Percentiles rank a stretch among this genome's conserved stretches.
Evolutionary conservation across 2,113 vertebrate species (phyloP).

Genomic region (Rafetus swinhoei): DNA sequence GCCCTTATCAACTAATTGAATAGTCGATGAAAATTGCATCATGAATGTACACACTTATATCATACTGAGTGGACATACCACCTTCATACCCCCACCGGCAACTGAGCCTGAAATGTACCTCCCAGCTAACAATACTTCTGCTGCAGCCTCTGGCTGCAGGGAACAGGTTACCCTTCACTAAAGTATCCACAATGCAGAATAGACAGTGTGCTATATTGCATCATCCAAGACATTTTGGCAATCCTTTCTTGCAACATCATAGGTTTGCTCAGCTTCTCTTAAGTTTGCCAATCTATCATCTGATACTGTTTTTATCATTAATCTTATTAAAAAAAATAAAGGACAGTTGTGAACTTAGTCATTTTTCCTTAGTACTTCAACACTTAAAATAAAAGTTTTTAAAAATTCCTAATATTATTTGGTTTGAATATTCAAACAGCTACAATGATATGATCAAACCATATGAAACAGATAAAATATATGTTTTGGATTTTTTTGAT

Average conservation of each 20-base stretch:
- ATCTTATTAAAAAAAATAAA: not conserved
- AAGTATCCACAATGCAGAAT: not conserved
- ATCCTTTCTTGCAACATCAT: not conserved
- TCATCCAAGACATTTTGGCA: not conserved
- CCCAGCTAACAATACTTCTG: not conserved
- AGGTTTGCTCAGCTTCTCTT: not conserved
- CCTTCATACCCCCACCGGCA: not conserved
- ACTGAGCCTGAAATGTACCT: constrained; percentile 35
- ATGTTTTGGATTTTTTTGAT: not conserved
- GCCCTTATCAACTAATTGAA: too few species aligned
- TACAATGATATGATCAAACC: not conserved
- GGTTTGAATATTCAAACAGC: not conserved
- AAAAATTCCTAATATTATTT: not conserved
- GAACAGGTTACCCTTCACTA: not conserved
- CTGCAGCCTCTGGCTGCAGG: not conserved
- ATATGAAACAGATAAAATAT: not conserved
- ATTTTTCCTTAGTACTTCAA: not conserved
- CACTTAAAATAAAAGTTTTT: not conserved
- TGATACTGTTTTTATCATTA: not conserved
- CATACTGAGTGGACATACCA: not conserved
- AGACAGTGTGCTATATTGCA: not conserved
- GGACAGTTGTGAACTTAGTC: not conserved
- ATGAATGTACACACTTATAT: not conserved
- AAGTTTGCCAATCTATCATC: not conserved
- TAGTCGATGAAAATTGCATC: too few species aligned